Evolutionary conservation across 2,113 vertebrate species (phyloP).

Genomic region (Asarcornis scutulata): DNA sequence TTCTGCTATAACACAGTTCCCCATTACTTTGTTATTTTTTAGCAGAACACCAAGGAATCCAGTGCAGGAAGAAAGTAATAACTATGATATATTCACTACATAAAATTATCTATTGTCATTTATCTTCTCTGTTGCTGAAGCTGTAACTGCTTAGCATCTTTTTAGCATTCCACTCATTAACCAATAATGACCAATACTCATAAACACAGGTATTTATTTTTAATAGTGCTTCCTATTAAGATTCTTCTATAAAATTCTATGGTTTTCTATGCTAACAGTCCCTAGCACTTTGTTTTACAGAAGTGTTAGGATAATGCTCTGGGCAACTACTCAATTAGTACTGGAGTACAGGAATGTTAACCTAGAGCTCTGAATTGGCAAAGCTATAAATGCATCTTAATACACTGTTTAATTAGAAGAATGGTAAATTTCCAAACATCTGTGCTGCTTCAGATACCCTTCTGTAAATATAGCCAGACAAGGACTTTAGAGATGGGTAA

Average conservation of each 20-base stretch:
- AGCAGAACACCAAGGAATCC: neutral
- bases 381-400: slow-evolving; percentile 22
- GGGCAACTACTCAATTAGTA: slow-evolving; percentile 27
- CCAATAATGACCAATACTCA: neutral
- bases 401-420: slow-evolving; percentile 19
- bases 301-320: slow-evolving; percentile 39
- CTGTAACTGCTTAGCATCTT: neutral
- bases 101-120: neutral
- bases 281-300: slow-evolving; percentile 30
- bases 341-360: slow-evolving; percentile 39
- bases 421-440: slow-evolving; percentile 26
- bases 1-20: neutral
- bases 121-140: neutral
- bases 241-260: slow-evolving; percentile 29
- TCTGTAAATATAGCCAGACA: neutral
- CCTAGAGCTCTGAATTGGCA: slow-evolving; percentile 16
- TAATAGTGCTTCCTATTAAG: slow-evolving; percentile 34
- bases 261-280: slow-evolving; percentile 10
- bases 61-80: neutral
- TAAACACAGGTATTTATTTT: slow-evolving; percentile 49
- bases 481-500: neutral
- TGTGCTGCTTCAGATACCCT: slow-evolving; percentile 22
- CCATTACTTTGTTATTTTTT: neutral
- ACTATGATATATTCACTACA: neutral
- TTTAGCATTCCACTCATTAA: neutral